These are phyloP conservation scores for Drosophila kokeensis DNA, from an alignment of 2,888 invertebrate species.

Conservation along the genomic window DNA sequence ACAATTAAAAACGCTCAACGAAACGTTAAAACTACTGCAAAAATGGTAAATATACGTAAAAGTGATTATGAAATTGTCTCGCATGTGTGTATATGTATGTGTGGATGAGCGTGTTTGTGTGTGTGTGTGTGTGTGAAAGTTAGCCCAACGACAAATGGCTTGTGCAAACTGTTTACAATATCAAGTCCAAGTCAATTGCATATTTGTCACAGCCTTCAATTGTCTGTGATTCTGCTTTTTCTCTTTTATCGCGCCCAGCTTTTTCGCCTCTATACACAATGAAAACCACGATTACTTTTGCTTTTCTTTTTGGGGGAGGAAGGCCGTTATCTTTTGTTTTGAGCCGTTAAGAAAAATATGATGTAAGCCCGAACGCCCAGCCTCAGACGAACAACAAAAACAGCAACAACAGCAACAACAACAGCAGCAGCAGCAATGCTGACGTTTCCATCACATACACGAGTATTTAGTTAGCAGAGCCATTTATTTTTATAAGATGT, in stretches of 20 bases:
- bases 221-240: slow-evolving; percentile 45
- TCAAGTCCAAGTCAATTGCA: slow-evolving; percentile 61
- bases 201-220: slow-evolving; percentile 52
- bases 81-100: slow-evolving; percentile 7
- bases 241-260: background rate
- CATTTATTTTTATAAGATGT: slow-evolving; percentile 74
- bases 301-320: slow-evolving; percentile 17
- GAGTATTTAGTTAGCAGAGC: slow-evolving; percentile 59
- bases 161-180: slow-evolving; percentile 51
- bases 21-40: slow-evolving; percentile 36
- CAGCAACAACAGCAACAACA: slow-evolving; percentile 6
- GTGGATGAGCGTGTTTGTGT: background rate
- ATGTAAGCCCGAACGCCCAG: slow-evolving; percentile 68
- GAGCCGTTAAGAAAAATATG: slow-evolving; percentile 69
- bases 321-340: slow-evolving; percentile 59
- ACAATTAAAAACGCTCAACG: slow-evolving; percentile 12
- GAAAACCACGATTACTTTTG: slow-evolving; percentile 41
- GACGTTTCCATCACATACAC: slow-evolving; percentile 22
- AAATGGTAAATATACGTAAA: slow-evolving; percentile 67
- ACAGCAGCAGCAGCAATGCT: slow-evolving; percentile 15
- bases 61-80: slow-evolving; percentile 71
- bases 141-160: slow-evolving; percentile 9
- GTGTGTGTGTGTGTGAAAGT: slow-evolving; percentile 4
- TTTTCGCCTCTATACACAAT: slow-evolving; percentile 27
- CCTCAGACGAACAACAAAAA: slow-evolving; percentile 1